These are phyloP conservation scores for Cichlasoma orientale DNA, from an alignment of 2,797 vertebrate species.

Conservation along the genomic window DNA sequence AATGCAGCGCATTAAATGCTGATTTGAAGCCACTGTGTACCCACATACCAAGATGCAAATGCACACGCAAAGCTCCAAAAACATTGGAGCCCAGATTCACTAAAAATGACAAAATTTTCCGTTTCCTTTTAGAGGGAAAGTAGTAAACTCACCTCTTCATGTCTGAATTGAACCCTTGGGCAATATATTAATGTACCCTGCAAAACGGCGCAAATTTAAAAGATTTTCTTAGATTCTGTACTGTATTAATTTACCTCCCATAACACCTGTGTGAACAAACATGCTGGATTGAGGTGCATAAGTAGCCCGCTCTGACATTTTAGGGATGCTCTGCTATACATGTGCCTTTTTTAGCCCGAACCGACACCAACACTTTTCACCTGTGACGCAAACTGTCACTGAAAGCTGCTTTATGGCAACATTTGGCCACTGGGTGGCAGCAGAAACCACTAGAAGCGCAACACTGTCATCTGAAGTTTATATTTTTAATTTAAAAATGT, in stretches of 20 bases:
- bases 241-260: background rate
- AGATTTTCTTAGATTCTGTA: accelerated
- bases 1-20: too few species aligned
- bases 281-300: background rate
- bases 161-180: background rate
- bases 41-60: background rate
- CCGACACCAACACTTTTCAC: background rate
- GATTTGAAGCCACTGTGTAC: too few species aligned
- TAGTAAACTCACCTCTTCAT: too few species aligned
- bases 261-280: background rate
- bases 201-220: background rate
- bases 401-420: background rate
- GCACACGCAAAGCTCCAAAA: background rate
- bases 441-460: background rate
- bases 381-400: background rate
- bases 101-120: too few species aligned
- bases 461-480: too few species aligned
- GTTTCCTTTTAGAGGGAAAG: too few species aligned
- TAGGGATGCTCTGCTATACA: background rate
- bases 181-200: too few species aligned
- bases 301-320: background rate
- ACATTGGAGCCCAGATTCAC: too few species aligned
- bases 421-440: background rate
- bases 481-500: background rate
- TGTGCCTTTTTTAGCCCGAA: background rate